Base-by-base conservation (phyloP, 2,888 invertebrate genomes). In the Leptinotarsa rubiginosa region DNA sequence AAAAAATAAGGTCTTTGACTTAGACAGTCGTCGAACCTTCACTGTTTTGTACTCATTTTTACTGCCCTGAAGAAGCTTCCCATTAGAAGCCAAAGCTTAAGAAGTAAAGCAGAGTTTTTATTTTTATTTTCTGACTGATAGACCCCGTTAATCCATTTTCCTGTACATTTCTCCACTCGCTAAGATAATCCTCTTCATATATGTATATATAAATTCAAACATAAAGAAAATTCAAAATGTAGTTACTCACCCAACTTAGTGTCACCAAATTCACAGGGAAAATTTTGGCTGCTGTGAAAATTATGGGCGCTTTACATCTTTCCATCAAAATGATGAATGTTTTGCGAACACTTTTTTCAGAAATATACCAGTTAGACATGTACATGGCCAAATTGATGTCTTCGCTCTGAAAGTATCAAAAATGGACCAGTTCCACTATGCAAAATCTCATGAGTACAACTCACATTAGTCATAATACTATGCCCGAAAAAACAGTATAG, bases 351-450 rank as follows among this genome's bases (percentile, higher is more conserved):
- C 41, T 62, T 10, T n/a, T 41, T n/a, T 16, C 41, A 13, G 62
- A 31, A 16, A 62, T 31, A 31, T 62, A 62, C 62, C 62, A 62
- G 41, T 62, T 62, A 12, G 62, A 62, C 62, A 62, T 62, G 41
- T 62, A 62, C 25, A 62, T 41, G 62, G 62, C 25, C 13, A n/a
- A 16, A n/a, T 62, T 62, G 10, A 62, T 10, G 31, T 62, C 41
- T 62, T 62, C 62, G 18, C 62, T 62, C 62, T 62, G 62, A 31
- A 62, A 62, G 22, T 22, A 56, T 41, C 5, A n/a, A 25, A 4
- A 18, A 31, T 16, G 31, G 5, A 62, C 12, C 7, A 18, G 4
- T 41, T 41, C 10, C 18, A 10, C n/a, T 10, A n/a, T 10, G 5
- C 18, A 52, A 52, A 7, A 12, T 18, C 3, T 1, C 12, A 15